These are phyloP conservation scores for Andrena flavipes DNA, from an alignment of 2,888 invertebrate species.

Conservation along the genomic window DNA sequence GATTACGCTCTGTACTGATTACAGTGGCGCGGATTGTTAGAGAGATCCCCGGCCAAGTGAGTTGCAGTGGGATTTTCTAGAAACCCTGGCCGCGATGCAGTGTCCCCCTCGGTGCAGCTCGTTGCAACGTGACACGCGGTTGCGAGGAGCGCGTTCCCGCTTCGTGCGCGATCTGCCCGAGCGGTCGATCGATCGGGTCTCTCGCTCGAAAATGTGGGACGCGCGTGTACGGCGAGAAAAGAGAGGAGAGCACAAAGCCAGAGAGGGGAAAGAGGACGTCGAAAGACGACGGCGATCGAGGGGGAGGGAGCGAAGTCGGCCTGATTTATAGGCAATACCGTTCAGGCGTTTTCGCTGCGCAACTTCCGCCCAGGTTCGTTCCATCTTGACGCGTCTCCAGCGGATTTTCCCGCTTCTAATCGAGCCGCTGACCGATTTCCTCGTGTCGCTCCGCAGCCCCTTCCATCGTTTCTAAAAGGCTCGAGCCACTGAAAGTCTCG, in stretches of 20 bases:
- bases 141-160: background rate
- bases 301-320: constrained; percentile 35
- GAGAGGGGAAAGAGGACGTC: constrained; percentile 36
- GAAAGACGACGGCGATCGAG: constrained; percentile 21
- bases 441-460: background rate
- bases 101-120: too few relatives aligned
- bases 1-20: too few relatives aligned
- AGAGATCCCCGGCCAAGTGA: too few relatives aligned
- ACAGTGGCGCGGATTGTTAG: too few relatives aligned
- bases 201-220: constrained; percentile 60
- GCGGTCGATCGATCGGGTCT: constrained; percentile 56
- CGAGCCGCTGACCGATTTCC: constrained; percentile 46
- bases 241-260: constrained; percentile 11
- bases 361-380: constrained; percentile 73
- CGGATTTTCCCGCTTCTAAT: constrained; percentile 64
- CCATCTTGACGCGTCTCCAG: constrained; percentile 61
- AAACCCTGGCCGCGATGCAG: background rate
- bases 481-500: too few relatives aligned
- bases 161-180: constrained; percentile 16
- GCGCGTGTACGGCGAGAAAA: constrained; percentile 35
- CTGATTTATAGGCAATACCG: constrained; percentile 70
- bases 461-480: too few relatives aligned
- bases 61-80: background rate
- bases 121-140: constrained; percentile 2
- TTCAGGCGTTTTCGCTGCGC: constrained; percentile 70